Evolutionary conservation across 1,140 invertebrate species (phyloP).

Genomic region (Chlorops oryzae): DNA sequence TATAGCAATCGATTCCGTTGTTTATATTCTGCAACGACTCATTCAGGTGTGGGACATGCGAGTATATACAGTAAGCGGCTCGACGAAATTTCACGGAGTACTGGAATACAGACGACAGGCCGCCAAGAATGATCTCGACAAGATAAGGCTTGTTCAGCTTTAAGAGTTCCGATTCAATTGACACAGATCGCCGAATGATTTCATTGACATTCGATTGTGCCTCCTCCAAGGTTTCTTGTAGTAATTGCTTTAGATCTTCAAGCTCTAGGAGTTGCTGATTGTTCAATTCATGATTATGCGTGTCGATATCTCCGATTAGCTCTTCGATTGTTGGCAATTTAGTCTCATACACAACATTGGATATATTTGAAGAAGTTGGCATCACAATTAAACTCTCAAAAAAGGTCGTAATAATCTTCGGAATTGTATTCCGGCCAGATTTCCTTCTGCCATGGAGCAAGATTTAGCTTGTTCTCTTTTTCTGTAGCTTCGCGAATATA

Average conservation of each 20-base stretch:
- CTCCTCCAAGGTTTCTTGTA: constrained; percentile 38
- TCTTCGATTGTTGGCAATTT: constrained; percentile 27
- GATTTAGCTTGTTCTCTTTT: not conserved
- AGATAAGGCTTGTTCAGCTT: constrained; percentile 37
- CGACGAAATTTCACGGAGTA: constrained; percentile 23
- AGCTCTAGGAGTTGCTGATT: constrained; percentile 24
- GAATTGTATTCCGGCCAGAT: constrained; percentile 21
- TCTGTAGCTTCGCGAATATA: constrained; percentile 23
- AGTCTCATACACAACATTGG: constrained; percentile 27
- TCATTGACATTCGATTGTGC: constrained; percentile 28
- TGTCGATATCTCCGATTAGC: constrained; percentile 20
- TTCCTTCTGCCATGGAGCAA: constrained; percentile 13
- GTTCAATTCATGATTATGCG: constrained; percentile 8
- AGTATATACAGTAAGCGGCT: constrained; percentile 41
- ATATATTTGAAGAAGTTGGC: not conserved
- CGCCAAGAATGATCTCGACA: constrained; percentile 26
- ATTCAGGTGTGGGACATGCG: constrained; percentile 32
- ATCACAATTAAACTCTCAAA: too few relatives aligned
- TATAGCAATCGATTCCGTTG: constrained; percentile 35
- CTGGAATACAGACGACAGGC: constrained; percentile 23
- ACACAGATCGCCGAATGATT: constrained; percentile 23
- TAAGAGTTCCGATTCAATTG: constrained; percentile 25
- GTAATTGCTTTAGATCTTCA: constrained; percentile 25
- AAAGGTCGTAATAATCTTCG: not conserved
- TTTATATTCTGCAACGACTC: constrained; percentile 29